phyloP scores from a whole-genome alignment of 1,140 invertebrate species.

The Bombus ignitus region DNA sequence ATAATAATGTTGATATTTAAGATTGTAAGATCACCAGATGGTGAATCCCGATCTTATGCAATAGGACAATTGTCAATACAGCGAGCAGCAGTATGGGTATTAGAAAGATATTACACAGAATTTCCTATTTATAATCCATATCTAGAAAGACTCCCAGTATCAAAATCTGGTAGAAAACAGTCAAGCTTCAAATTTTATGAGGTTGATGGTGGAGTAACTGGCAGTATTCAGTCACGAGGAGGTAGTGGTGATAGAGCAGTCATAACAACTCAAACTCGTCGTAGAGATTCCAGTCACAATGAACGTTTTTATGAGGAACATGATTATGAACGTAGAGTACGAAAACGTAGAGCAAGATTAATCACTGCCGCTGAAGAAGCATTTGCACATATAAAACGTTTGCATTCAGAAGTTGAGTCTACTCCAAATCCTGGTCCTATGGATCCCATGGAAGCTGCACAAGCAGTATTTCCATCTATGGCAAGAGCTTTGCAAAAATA shows the following conservation, averaged over 20 bases:
- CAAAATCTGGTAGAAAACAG: constrained; percentile 90
- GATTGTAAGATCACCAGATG: constrained; percentile 96
- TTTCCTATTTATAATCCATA: constrained; percentile 99
- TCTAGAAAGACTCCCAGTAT: constrained; percentile 93
- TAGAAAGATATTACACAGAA: constrained; percentile 97
- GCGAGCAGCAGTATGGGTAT: constrained; percentile 95
- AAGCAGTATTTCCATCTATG: constrained; percentile 98
- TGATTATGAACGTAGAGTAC: constrained; percentile 96
- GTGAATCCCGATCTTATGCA: constrained; percentile 91
- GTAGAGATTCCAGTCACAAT: constrained; percentile 95
- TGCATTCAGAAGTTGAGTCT: constrained; percentile 86
- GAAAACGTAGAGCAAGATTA: constrained; percentile 94
- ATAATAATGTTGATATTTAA: constrained; percentile 58
- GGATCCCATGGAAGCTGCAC: constrained; percentile 97
- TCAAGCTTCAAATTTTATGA: constrained; percentile 98
- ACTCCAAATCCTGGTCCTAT: constrained; percentile 86
- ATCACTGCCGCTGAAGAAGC: constrained; percentile 97
- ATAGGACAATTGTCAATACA: constrained; percentile 97
- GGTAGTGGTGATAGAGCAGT: constrained; percentile 86
- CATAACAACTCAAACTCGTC: constrained; percentile 88
- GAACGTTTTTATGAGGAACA: constrained; percentile 99
- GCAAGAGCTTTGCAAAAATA: constrained; percentile 98
- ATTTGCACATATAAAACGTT: constrained; percentile 96
- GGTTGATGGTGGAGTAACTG: constrained; percentile 92
- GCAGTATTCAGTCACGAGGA: constrained; percentile 87